A percentile compares a stretch with the other conserved stretches of the same genome.
phyloP scores from a whole-genome alignment of 2,888 invertebrate species.

The Plutella xylostella region DNA sequence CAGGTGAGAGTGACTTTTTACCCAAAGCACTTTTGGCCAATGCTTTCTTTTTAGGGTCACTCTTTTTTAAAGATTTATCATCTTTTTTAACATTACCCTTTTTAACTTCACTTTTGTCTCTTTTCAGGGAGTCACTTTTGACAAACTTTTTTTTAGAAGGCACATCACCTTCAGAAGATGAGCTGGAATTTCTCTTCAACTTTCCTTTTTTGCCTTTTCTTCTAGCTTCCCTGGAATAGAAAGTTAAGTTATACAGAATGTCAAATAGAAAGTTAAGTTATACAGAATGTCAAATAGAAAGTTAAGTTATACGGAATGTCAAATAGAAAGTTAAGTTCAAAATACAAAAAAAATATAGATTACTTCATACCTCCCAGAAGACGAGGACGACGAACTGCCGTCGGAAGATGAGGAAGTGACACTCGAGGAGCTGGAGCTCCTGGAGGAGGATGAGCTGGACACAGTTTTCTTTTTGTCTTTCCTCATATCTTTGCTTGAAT shows the following conservation, averaged over 20 bases:
- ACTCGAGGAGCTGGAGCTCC: constrained; percentile 74
- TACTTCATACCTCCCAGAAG: constrained; percentile 54
- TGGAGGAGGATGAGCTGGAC: constrained; percentile 77
- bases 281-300: not conserved
- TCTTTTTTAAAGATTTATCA: constrained; percentile 49
- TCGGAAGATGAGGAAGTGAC: constrained; percentile 75
- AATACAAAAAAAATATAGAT: not conserved
- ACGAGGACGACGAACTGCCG: constrained; percentile 74
- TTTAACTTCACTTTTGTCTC: constrained; percentile 55
- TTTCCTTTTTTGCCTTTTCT: constrained; percentile 66
- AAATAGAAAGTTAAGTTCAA: not conserved
- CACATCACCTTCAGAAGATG: constrained; percentile 74
- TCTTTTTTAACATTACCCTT: constrained; percentile 54
- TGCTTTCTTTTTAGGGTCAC: constrained; percentile 48
- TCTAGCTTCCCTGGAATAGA: constrained; percentile 46
- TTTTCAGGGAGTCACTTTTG: constrained; percentile 47
- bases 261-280: not conserved
- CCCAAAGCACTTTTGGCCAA: constrained; percentile 42
- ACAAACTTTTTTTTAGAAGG: constrained; percentile 65
- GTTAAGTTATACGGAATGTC: not conserved
- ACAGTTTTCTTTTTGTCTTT: constrained; percentile 77
- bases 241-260: not conserved
- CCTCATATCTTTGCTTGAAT: constrained; percentile 73
- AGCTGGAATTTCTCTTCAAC: constrained; percentile 70
- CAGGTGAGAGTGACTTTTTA: constrained; percentile 62